Base-by-base conservation (phyloP, 1,140 invertebrate species). In the Geopemphigus sp. region DNA sequence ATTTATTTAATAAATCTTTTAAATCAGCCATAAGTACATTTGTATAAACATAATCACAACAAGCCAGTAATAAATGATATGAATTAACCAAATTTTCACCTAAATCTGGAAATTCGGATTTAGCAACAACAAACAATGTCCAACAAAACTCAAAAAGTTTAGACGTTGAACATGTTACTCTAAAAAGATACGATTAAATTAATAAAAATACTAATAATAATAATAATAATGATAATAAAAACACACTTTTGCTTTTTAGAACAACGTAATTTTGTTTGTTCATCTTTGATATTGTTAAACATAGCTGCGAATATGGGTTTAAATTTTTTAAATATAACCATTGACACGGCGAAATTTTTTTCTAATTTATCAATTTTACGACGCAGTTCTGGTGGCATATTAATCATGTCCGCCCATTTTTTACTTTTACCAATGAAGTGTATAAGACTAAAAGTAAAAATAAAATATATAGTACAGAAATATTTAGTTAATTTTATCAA, bases 381-480 rank as follows among this genome's bases (percentile, higher is more conserved):
- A 80, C 91, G 88, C 84, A 98, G 95, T 61, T 95, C 92, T 82
- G 91, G 89, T 0, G 94, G 89, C 85, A 97, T 89, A 82, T 92
- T 92, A 0, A 94, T 91, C 95, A 99, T 98, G 83, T 97, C 94
- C 63, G 93, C 91, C 97, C 97, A 99, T 84, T 93, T 93, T 85
- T 95, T 94, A 83, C 96, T 97, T 87, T 98, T 98, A 64, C 90
- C 91, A 85, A 98, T 98, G 87, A 99, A 99, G 82, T 98, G 93
- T 81, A 95, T 93, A 57, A 98, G 88, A 83, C 94, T 95, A 85
- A 81, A 88, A 88, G n/a, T 39, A 64, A 53, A 32, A 82, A 81
- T 81, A 82, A 81, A 82, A 32, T 14, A 45, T 45, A 24, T 10
- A 5, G 8, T 24, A 59, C 22, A 50, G 14, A 68, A 22, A 14